Conservation (phyloP, 2,888 invertebrate genomes). For the Holacanthella duospinosa region DNA sequence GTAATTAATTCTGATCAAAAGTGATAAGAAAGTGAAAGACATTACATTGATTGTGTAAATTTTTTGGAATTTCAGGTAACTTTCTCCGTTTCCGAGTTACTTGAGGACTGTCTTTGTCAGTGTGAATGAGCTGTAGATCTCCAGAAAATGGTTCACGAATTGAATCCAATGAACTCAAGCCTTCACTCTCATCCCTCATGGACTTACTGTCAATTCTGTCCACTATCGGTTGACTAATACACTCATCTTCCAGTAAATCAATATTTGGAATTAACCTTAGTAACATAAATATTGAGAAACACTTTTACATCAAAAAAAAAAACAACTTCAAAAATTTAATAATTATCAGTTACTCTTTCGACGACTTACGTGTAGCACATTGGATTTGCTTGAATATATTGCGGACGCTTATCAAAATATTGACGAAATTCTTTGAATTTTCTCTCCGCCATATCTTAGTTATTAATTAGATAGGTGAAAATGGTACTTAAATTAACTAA, state of each 20-base stretch:
- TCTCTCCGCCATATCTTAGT: conserved; percentile 66
- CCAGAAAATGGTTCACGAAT: conserved; percentile 36
- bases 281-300: neutral
- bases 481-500: no score
- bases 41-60: conserved; percentile 40
- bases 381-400: conserved; percentile 64
- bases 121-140: conserved; percentile 31
- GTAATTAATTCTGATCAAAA: neutral
- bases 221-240: neutral
- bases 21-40: no score
- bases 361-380: conserved; percentile 80
- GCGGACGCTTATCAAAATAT: conserved; percentile 69
- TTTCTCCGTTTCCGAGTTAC: conserved; percentile 63
- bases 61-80: conserved; percentile 80
- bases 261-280: conserved; percentile 9
- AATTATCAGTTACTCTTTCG: neutral
- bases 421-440: conserved; percentile 88
- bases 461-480: no score
- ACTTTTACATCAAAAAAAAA: neutral
- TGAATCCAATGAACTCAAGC: neutral
- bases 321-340: neutral
- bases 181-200: neutral
- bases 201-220: no score
- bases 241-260: conserved; percentile 8
- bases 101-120: conserved; percentile 32